Base-by-base conservation (phyloP, 1,140 invertebrate species). In the Goniozus legneri region DNA sequence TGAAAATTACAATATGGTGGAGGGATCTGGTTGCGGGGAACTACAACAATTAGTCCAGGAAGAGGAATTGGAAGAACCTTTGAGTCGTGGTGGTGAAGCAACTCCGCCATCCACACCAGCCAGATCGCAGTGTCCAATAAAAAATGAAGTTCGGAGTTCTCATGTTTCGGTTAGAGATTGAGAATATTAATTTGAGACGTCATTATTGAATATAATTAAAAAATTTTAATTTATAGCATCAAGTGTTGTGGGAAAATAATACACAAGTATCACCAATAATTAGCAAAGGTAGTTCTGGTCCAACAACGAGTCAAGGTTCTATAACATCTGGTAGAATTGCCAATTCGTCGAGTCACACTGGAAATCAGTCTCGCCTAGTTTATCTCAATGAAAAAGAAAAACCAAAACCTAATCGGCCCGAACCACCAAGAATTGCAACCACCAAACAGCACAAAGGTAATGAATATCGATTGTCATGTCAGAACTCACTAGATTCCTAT, bases 381-480 rank as follows among this genome's bases (percentile, higher is more conserved):
- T 83, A 80, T 56, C 61, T 82, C 3, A 83, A 83, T 59, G 82
- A 83, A 48, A 80, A 80, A 54, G 78, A 80, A 30, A 66, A 70
- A 45, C 54, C 65, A 47, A 71, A 68, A 64, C 50, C 62, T 56
- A 71, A 48, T 58, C 63, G 64, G 45, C 54, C 65, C 3, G 73
- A 74, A 24, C 60, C 69, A 45, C 72, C 71, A 32, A 71, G 71
- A 63, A 65, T 73, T 7, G n/a, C n/a, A n/a, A 27, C 4, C 10
- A 71, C 67, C 49, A 75, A 72, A 52, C 67, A 75, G 32, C 77
- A 79, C 40, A 78, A 75, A 79, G 79, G 79, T 81, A 77, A 49
- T 18, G 45, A n/a, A 30, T 15, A 30, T 1, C 15, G n/a, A 42
- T 22, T 21, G 20, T 41, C n/a, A n/a, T n/a, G n/a, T n/a, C n/a